Evolutionary conservation across 2,888 invertebrate species (phyloP).

Genomic region (Scaptomyza tumidula): DNA sequence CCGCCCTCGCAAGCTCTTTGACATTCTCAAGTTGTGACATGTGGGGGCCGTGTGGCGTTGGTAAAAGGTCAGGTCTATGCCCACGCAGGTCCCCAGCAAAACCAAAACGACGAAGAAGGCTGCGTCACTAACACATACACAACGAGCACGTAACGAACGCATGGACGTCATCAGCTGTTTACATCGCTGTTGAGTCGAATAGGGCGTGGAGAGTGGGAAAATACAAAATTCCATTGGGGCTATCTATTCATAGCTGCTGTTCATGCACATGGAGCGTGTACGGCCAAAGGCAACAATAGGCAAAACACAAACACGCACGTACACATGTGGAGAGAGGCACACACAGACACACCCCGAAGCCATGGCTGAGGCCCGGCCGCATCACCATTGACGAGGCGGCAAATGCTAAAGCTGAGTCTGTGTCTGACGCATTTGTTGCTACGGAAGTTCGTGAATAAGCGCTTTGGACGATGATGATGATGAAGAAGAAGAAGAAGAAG

Average conservation of each 20-base stretch:
- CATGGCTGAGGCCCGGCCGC: slow-evolving; percentile 45
- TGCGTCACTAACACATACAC: slow-evolving; percentile 20
- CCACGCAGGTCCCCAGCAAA: slow-evolving; percentile 38
- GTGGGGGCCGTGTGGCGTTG: slow-evolving; percentile 11
- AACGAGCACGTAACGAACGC: slow-evolving; percentile 68
- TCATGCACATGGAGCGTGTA: slow-evolving; percentile 73
- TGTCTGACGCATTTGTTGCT: slow-evolving; percentile 75
- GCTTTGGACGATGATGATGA: too few species aligned
- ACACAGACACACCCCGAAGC: slow-evolving; percentile 69
- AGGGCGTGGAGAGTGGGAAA: slow-evolving; percentile 22
- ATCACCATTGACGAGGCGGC: slow-evolving; percentile 42
- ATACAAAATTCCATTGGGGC: slow-evolving; percentile 64
- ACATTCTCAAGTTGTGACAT: slow-evolving; percentile 26
- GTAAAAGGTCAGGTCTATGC: slow-evolving; percentile 68
- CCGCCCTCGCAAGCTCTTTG: slow-evolving; percentile 4
- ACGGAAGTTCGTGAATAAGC: slow-evolving; percentile 78
- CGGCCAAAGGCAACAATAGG: slow-evolving; percentile 42
- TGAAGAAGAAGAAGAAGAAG: slow-evolving; percentile 12
- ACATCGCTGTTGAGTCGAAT: slow-evolving; percentile 24
- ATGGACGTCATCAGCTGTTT: slow-evolving; percentile 77
- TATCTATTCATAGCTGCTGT: slow-evolving; percentile 75
- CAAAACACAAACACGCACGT: slow-evolving; percentile 18
- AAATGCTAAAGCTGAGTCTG: slow-evolving; percentile 29
- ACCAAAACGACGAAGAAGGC: slow-evolving; percentile 8
- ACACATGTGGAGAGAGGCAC: slow-evolving; percentile 19